phyloP scores from a whole-genome alignment of 2,797 vertebrate genomes.

The Myotis findleyi region DNA sequence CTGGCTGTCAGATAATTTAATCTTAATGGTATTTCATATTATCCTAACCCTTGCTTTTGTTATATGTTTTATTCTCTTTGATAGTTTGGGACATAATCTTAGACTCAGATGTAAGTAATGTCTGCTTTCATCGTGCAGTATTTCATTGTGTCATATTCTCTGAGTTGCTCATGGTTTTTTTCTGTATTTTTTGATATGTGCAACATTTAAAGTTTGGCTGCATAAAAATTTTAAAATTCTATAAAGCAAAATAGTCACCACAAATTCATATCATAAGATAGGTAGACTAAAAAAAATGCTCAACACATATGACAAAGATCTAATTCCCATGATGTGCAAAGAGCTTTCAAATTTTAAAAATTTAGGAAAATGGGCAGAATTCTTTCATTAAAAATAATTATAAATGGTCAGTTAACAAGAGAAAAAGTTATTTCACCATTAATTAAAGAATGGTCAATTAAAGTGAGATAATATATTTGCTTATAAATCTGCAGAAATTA shows the following conservation, averaged over 20 bases:
- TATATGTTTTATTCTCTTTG: neutral
- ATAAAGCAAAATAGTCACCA: neutral
- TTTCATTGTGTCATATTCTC: neutral
- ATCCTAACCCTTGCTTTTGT: neutral
- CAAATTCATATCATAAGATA: neutral
- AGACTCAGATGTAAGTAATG: neutral
- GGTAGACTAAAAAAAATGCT: neutral
- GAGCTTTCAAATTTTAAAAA: neutral
- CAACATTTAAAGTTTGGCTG: neutral
- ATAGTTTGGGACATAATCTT: neutral
- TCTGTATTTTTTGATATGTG: neutral
- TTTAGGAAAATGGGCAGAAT: neutral
- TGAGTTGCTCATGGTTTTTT: neutral
- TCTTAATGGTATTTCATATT: neutral
- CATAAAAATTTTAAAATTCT: neutral
- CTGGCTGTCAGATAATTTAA: neutral
- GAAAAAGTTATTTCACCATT: neutral
- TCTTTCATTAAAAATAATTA: slow-evolving; percentile 30
- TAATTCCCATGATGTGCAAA: neutral
- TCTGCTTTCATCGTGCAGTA: neutral
- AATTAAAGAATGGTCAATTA: slow-evolving; percentile 28
- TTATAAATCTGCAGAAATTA: neutral
- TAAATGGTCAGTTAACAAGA: neutral
- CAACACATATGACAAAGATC: neutral
- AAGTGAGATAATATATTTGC: neutral